Percentiles rank a stretch among this genome's conserved stretches.
These are phyloP conservation scores for Lagocephalus sceleratus DNA, from an alignment of 2,797 vertebrate genomes.

Conservation along the genomic window DNA sequence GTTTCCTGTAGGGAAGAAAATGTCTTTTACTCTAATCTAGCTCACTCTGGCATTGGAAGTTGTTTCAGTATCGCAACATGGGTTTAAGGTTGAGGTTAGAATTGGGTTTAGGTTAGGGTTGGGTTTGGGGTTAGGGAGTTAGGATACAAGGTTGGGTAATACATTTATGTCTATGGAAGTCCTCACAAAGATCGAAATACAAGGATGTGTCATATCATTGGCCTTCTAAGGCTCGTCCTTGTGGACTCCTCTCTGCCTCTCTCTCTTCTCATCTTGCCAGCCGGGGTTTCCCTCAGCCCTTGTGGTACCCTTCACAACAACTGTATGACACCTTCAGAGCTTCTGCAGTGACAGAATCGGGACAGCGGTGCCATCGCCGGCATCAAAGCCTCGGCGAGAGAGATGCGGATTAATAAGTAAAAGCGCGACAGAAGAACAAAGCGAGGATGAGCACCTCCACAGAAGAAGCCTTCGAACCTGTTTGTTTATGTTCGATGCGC, in stretches of 20 bases:
- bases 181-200: no score
- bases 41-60: slow-evolving; percentile 20
- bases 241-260: slow-evolving; percentile 42
- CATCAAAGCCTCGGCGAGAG: slow-evolving; percentile 56
- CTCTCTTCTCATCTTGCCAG: slow-evolving; percentile 23
- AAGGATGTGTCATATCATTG: no score
- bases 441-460: slow-evolving; percentile 2
- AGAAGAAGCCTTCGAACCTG: slow-evolving; percentile 48
- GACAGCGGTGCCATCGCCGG: slow-evolving; percentile 48
- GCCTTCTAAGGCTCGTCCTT: slow-evolving; percentile 20
- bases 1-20: slow-evolving; percentile 21
- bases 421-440: slow-evolving; percentile 53
- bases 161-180: no score
- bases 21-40: slow-evolving; percentile 31
- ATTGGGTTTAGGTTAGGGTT: not conserved
- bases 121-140: not conserved
- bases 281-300: slow-evolving; percentile 25
- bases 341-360: slow-evolving; percentile 69
- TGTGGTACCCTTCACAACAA: slow-evolving; percentile 30
- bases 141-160: not conserved
- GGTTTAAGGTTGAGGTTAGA: no score
- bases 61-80: not conserved
- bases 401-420: slow-evolving; percentile 69
- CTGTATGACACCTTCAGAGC: slow-evolving; percentile 50
- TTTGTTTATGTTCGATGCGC: slow-evolving; percentile 47